Percentiles rank a stretch among this genome's conserved stretches.
Evolutionary conservation across 2,888 invertebrate genomes (phyloP).

Genomic region (Argyresthia albistria): DNA sequence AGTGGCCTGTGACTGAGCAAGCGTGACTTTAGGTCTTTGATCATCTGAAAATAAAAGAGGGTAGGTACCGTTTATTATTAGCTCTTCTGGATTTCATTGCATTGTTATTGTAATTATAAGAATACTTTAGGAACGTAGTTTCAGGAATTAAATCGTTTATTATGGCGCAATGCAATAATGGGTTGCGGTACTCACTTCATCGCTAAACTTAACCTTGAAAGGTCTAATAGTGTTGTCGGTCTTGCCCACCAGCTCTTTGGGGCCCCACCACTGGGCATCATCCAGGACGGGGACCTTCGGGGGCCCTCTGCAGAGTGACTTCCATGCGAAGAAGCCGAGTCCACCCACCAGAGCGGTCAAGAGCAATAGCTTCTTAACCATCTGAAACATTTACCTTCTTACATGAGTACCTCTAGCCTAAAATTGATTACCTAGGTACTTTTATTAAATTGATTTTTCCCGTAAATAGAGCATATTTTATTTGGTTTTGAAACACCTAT

Average conservation of each 20-base stretch:
- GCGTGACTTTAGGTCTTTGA: slow-evolving; percentile 37
- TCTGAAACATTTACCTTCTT: neutral
- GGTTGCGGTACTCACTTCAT: slow-evolving; percentile 49
- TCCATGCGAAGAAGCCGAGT: slow-evolving; percentile 12
- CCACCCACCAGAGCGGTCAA: slow-evolving; percentile 9
- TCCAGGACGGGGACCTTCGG: slow-evolving; percentile 23
- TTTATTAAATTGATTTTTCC: no score
- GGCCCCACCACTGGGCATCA: slow-evolving; percentile 73
- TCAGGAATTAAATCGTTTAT: no score
- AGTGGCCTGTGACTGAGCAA: slow-evolving; percentile 31
- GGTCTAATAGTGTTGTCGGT: slow-evolving; percentile 68
- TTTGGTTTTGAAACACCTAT: no score
- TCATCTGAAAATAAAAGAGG: slow-evolving; percentile 32
- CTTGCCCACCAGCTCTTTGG: slow-evolving; percentile 43
- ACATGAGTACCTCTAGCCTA: no score
- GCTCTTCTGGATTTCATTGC: no score
- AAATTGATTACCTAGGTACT: no score
- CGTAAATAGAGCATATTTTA: no score
- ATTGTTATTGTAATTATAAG: no score
- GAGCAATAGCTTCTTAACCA: slow-evolving; percentile 8
- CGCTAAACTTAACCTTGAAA: slow-evolving; percentile 72
- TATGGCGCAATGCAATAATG: no score
- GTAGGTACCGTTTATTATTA: neutral
- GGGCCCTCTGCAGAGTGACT: slow-evolving; percentile 11
- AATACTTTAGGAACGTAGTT: no score